These are phyloP conservation scores for Macrotrachela quadricornifera DNA, from an alignment of 1,140 invertebrate species.

Conservation along the genomic window DNA sequence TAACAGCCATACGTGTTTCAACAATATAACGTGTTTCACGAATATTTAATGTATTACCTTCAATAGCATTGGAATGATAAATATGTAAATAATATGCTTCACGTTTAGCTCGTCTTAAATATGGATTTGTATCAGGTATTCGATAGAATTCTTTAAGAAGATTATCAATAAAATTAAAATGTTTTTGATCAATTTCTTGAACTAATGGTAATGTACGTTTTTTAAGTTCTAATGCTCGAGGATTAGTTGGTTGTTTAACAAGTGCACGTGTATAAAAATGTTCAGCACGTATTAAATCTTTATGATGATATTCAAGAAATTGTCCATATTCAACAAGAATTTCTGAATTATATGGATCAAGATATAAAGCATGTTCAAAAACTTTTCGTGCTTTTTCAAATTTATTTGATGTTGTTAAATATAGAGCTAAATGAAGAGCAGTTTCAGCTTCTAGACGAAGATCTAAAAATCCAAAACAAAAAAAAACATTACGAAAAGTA, in stretches of 20 bases:
- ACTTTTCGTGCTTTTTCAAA: constrained; percentile 61
- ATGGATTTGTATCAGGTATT: constrained; percentile 46
- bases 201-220: constrained; percentile 63
- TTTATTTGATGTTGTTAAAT: constrained; percentile 30
- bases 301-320: constrained; percentile 61
- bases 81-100: constrained; percentile 86
- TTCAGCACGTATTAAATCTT: constrained; percentile 69
- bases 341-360: constrained; percentile 72
- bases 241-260: constrained; percentile 55
- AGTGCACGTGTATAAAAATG: constrained; percentile 63
- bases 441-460: no score
- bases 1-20: constrained; percentile 47
- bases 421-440: no score
- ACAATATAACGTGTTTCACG: constrained; percentile 70
- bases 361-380: constrained; percentile 61
- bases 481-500: no score
- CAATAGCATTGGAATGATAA: constrained; percentile 87
- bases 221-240: constrained; percentile 40
- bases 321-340: constrained; percentile 76
- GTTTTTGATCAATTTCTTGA: constrained; percentile 59
- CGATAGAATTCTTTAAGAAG: constrained; percentile 57
- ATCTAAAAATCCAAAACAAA: no score
- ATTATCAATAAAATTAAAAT: constrained; percentile 56
- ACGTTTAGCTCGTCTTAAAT: constrained; percentile 58
- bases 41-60: constrained; percentile 89